These are phyloP conservation scores for Rhyacichthys aspro DNA, from an alignment of 2,797 vertebrate species.

Conservation along the genomic window DNA sequence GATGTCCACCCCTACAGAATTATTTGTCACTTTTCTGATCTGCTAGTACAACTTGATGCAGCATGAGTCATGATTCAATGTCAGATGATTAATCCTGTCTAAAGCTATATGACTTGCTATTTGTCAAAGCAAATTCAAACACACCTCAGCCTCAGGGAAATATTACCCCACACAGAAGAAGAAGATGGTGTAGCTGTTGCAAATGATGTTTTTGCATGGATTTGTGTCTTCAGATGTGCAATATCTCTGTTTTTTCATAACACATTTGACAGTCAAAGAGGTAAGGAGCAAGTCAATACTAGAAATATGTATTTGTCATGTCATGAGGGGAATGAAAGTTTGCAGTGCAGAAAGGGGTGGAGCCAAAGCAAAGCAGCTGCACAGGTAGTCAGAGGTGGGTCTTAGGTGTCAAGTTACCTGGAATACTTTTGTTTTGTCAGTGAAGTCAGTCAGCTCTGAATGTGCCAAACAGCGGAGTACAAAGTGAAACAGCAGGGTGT, in stretches of 20 bases:
- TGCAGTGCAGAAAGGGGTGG: conserved; percentile 46
- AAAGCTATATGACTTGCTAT: conserved; percentile 18
- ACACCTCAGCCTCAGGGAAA: conserved; percentile 34
- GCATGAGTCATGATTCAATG: conserved; percentile 35
- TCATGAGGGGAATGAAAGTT: conserved; percentile 15
- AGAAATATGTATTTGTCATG: neutral
- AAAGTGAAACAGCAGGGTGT: conserved; percentile 10
- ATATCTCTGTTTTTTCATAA: conserved; percentile 1
- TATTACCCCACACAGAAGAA: neutral
- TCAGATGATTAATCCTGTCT: conserved; percentile 13
- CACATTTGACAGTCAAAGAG: conserved; percentile 21
- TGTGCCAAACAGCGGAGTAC: conserved; percentile 4
- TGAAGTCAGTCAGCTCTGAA: conserved; percentile 32
- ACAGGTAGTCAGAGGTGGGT: conserved; percentile 47
- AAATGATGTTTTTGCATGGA: conserved; percentile 7
- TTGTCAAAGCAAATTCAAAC: conserved; percentile 45
- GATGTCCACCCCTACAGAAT: neutral
- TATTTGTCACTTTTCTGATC: neutral
- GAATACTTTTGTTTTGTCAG: conserved; percentile 51
- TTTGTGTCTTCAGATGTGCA: conserved; percentile 6
- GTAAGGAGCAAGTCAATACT: neutral
- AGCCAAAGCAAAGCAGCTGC: conserved; percentile 12
- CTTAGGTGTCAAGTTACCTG: conserved; percentile 62
- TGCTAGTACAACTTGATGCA: neutral
- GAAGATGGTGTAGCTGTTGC: neutral